A percentile compares a stretch with the other conserved stretches of the same genome.
These are phyloP conservation scores for Pteropus alecto DNA, from an alignment of 2,113 vertebrate species.

Conservation along the genomic window DNA sequence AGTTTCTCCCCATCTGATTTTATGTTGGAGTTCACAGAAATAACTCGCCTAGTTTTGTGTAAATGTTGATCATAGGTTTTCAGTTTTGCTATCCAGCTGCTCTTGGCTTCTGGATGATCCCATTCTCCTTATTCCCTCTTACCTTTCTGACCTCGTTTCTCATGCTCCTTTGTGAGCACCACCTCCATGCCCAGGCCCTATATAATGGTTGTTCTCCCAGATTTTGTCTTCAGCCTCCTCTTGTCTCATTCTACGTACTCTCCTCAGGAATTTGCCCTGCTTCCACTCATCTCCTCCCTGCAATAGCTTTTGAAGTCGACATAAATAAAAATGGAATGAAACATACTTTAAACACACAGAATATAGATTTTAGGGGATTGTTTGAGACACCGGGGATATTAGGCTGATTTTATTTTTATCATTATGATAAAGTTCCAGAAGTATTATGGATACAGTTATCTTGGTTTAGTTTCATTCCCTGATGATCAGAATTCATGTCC, in stretches of 20 bases:
- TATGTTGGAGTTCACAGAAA: neutral
- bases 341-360: neutral
- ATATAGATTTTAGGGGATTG: neutral
- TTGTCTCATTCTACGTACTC: neutral
- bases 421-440: neutral
- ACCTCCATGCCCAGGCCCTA: neutral
- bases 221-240: neutral
- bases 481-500: neutral
- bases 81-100: neutral
- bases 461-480: neutral
- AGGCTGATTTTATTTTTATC: neutral
- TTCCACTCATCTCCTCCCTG: neutral
- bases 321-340: neutral
- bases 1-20: neutral
- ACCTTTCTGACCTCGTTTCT: neutral
- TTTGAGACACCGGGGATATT: neutral
- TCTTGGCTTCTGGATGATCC: neutral
- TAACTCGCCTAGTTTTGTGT: neutral
- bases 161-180: neutral
- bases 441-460: neutral
- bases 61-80: neutral
- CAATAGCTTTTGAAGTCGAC: neutral
- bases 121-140: neutral
- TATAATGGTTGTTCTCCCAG: neutral
- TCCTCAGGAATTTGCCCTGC: neutral